Evolutionary conservation across 1,140 invertebrate genomes (phyloP), one percentile per base, ranked within the genome.

Genomic region (Listronotus bonariensis): DNA sequence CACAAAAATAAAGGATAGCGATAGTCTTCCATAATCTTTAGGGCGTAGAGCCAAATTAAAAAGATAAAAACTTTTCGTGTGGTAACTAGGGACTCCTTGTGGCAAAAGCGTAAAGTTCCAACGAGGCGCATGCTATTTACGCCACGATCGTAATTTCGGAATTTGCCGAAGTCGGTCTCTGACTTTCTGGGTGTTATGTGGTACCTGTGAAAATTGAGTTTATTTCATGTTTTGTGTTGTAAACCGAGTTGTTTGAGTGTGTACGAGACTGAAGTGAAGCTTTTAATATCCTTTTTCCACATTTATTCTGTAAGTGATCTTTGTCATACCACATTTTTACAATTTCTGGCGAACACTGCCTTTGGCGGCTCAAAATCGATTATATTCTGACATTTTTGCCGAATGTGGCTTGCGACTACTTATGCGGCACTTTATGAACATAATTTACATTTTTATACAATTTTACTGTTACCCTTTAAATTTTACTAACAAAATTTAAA

Each of bases 161-260:
- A 31, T 46, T 46, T 14, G 12, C 9, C 43, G 43, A 60, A 60
- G 57, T 49, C 57, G 46, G 57, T 60, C 45, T 38, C 46, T 60
- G 57, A 51, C 45, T 60, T 12, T 49, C 18, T 49, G 6, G 45
- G 20, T 38, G 57, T 51, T 38, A 41, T 60, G 57, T 60, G 46
- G 42, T 60, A 18, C 38, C 32, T 48, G 43, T 32, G 49, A 36
- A 38, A 36, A 36, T 40, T 14, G 10, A 8, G n/a, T 49, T 60
- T 49, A 49, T 60, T 60, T 60, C 34, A 60, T 60, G 57, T 60
- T 60, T 60, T 60, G 45, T 60, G 57, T 60, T 49, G n/a, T 49
- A 60, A n/a, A 48, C 18, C 41, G 31, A 34, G 6, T 49, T 51
- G 12, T 51, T 60, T 60, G 49, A 48, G 45, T 38, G 57, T n/a